Conservation (phyloP, 1,140 invertebrate genomes). For the Streblospio benedicti region DNA sequence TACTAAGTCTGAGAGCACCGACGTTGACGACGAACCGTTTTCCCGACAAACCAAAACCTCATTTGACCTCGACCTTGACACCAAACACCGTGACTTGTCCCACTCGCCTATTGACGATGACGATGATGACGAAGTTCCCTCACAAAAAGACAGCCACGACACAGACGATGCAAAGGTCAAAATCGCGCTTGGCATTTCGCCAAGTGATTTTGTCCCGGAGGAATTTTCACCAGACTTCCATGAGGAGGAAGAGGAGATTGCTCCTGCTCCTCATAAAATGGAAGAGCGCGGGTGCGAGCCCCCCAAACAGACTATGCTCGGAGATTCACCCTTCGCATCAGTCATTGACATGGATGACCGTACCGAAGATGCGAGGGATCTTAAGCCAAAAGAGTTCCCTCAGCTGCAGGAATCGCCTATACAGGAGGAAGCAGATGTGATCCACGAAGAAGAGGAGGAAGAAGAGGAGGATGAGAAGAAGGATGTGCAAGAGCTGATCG, state of each 20-base stretch:
- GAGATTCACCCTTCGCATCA: no score
- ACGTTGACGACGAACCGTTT: conserved; percentile 39
- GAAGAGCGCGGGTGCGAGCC: no score
- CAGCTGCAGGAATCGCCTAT: no score
- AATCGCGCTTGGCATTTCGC: conserved; percentile 31
- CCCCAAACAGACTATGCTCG: no score
- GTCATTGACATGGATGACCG: no score
- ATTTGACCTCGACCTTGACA: conserved; percentile 27
- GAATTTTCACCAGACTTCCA: neutral
- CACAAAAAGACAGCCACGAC: conserved; percentile 2
- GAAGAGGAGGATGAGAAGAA: conserved; percentile 10
- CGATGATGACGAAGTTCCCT: neutral
- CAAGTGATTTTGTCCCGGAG: conserved; percentile 24
- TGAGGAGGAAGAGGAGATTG: neutral
- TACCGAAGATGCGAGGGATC: no score
- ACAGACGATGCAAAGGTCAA: conserved; percentile 19
- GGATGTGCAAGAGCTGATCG: no score
- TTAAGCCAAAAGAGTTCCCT: no score
- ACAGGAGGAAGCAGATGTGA: neutral
- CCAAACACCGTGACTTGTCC: conserved; percentile 28
- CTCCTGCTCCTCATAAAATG: no score
- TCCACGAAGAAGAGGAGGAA: conserved; percentile 1
- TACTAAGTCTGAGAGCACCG: conserved; percentile 31
- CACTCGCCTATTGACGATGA: conserved; percentile 24
- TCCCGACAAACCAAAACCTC: conserved; percentile 28